phyloP scores from a whole-genome alignment of 2,113 vertebrate genomes.

The Crotalus helleri region DNA sequence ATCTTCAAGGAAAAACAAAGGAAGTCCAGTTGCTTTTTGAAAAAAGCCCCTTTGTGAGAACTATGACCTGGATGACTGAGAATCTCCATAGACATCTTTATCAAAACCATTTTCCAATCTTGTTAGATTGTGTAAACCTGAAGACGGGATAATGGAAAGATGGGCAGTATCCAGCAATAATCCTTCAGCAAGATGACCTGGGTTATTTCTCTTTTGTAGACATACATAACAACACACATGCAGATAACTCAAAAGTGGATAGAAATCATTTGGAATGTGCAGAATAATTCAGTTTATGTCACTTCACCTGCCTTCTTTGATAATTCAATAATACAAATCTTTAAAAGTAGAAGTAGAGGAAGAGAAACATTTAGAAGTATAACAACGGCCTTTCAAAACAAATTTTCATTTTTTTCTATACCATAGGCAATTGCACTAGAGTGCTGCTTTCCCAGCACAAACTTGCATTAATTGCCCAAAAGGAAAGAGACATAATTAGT shows the following conservation, averaged over 20 bases:
- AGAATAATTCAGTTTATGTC: background rate
- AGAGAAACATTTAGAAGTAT: background rate
- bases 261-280: background rate
- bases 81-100: background rate
- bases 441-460: background rate
- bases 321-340: background rate
- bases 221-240: background rate
- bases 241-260: background rate
- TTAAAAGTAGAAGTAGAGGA: background rate
- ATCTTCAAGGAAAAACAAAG: background rate
- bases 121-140: background rate
- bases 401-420: background rate
- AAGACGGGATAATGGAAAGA: background rate
- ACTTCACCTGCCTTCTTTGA: background rate
- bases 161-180: background rate
- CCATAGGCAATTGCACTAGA: background rate
- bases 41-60: background rate
- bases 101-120: background rate
- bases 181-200: background rate
- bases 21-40: background rate
- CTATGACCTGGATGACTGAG: background rate
- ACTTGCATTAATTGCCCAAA: background rate
- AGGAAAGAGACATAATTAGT: background rate
- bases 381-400: background rate
- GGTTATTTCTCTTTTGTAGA: background rate